Evolutionary conservation across 2,113 vertebrate genomes (phyloP).

Genomic region (Apodemus speciosus): DNA sequence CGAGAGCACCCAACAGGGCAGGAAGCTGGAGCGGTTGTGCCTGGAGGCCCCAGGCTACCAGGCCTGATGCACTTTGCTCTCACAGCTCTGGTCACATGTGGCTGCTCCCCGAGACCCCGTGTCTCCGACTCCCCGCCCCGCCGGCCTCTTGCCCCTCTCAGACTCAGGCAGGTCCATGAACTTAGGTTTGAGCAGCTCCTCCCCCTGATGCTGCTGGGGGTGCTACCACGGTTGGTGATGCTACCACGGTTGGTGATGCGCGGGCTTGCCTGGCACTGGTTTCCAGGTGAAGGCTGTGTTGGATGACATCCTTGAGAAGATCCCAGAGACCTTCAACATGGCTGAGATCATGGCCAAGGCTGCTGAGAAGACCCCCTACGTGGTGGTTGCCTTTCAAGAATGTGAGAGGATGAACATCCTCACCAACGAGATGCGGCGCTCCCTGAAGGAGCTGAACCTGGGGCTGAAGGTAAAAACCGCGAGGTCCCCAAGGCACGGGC

Average conservation of each 20-base stretch:
- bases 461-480: slow-evolving; percentile 82
- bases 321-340: slow-evolving; percentile 85
- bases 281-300: slow-evolving; percentile 85
- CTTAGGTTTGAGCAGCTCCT: too few relatives aligned
- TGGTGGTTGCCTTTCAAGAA: slow-evolving; percentile 86
- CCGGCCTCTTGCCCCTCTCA: not conserved
- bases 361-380: slow-evolving; percentile 82
- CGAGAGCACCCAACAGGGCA: rapidly evolving
- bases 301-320: slow-evolving; percentile 80
- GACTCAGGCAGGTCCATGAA: not conserved
- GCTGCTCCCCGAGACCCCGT: rapidly evolving
- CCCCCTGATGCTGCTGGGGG: not conserved
- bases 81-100: rapidly evolving
- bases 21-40: rapidly evolving
- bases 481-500: rapidly evolving
- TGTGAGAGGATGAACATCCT: slow-evolving; percentile 87
- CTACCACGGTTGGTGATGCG: rapidly evolving
- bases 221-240: not conserved
- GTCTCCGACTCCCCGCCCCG: rapidly evolving
- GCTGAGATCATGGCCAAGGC: slow-evolving; percentile 81
- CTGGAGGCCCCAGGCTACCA: not conserved
- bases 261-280: not conserved
- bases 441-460: slow-evolving; percentile 83
- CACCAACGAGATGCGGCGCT: slow-evolving; percentile 83
- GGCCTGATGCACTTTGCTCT: rapidly evolving